These are phyloP conservation scores for Agraylea sexmaculata DNA, from an alignment of 1,140 invertebrate genomes.

Conservation along the genomic window DNA sequence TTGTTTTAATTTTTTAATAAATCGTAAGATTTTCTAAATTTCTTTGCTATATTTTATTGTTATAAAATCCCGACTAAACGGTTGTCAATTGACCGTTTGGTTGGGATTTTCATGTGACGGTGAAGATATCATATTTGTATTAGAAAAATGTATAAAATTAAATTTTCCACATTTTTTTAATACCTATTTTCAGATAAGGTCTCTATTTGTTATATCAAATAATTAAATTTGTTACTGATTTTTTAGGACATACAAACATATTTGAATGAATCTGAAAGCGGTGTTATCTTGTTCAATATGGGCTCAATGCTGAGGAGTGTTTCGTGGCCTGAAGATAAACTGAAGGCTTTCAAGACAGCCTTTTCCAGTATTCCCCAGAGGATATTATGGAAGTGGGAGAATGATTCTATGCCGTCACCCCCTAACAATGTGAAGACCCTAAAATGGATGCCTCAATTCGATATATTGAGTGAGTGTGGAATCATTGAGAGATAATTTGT, in stretches of 20 bases:
- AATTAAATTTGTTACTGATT: slow-evolving; percentile 7
- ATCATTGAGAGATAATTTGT: slow-evolving; percentile 15
- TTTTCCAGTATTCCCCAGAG: slow-evolving; percentile 39
- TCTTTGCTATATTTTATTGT: too few relatives aligned
- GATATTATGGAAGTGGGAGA: slow-evolving; percentile 49
- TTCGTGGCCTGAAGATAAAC: slow-evolving; percentile 46
- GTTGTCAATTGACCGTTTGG: too few relatives aligned
- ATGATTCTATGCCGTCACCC: slow-evolving; percentile 30
- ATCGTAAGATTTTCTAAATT: too few relatives aligned
- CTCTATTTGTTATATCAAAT: too few relatives aligned
- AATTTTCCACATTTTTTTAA: too few relatives aligned
- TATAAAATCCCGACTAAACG: too few relatives aligned
- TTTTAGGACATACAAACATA: slow-evolving; percentile 43
- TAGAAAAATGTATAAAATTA: too few relatives aligned
- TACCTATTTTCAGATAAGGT: too few relatives aligned
- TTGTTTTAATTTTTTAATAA: too few relatives aligned
- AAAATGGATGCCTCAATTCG: slow-evolving; percentile 51
- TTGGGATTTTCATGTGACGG: too few relatives aligned
- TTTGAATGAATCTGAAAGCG: slow-evolving; percentile 44
- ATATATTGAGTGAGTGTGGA: slow-evolving; percentile 50
- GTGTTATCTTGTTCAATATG: slow-evolving; percentile 51
- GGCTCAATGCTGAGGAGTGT: slow-evolving; percentile 48
- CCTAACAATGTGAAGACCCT: slow-evolving; percentile 47
- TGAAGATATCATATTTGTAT: too few relatives aligned
- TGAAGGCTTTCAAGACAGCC: slow-evolving; percentile 44